Conservation (phyloP, 1,140 invertebrate species). For the Cryptotermes secundus region DNA sequence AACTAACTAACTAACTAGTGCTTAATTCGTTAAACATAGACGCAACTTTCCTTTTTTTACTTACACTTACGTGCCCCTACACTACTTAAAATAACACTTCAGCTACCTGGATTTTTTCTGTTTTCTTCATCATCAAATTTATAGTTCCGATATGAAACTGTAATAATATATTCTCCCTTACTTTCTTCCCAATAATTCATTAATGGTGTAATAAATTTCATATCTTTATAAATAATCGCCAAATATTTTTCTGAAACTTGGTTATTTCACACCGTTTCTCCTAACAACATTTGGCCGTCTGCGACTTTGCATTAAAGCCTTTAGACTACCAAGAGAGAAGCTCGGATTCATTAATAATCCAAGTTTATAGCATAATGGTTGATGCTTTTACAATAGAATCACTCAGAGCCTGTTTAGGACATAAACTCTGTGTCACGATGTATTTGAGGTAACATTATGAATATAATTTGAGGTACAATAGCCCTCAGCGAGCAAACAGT, state of each 20-base stretch:
- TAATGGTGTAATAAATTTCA: too few relatives aligned
- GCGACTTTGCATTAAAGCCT: neutral
- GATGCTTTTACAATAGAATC: neutral
- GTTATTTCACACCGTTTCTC: neutral
- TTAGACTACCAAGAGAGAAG: neutral
- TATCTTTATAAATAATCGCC: too few relatives aligned
- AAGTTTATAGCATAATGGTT: neutral
- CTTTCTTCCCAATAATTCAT: too few relatives aligned
- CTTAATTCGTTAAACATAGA: too few relatives aligned
- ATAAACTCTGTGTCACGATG: neutral
- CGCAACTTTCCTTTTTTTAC: too few relatives aligned
- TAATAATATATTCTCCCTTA: too few relatives aligned
- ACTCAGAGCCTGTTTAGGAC: neutral
- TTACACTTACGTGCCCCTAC: too few relatives aligned
- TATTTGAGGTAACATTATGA: neutral
- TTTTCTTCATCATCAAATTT: too few relatives aligned
- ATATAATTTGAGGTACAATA: neutral
- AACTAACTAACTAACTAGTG: too few relatives aligned
- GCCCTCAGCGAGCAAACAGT: neutral
- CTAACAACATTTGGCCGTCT: neutral
- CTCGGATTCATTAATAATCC: neutral
- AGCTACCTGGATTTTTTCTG: too few relatives aligned
- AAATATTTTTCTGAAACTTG: neutral
- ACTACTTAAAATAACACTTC: too few relatives aligned
- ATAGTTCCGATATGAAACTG: too few relatives aligned